Evolutionary conservation across 2,888 invertebrate genomes (phyloP).

Genomic region (Andrena flavipes): DNA sequence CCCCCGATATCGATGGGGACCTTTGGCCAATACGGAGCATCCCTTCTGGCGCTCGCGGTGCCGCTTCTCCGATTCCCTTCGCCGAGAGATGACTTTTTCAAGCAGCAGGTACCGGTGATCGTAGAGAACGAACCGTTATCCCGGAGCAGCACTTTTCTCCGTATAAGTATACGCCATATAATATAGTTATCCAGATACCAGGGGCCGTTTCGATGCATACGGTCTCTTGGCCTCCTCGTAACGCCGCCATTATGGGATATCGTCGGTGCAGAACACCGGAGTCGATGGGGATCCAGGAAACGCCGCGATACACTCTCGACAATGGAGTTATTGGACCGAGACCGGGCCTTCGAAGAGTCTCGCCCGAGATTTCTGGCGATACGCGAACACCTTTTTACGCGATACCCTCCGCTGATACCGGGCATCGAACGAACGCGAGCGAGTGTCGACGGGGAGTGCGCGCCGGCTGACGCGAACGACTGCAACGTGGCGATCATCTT

Average conservation of each 20-base stretch:
- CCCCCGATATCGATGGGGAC: conserved; percentile 17
- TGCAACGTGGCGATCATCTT: not conserved
- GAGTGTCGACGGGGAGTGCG: not conserved
- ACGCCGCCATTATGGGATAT: conserved; percentile 66
- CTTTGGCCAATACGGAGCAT: conserved; percentile 46
- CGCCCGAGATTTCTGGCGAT: conserved; percentile 48
- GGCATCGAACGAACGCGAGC: not conserved
- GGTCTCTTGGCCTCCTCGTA: conserved; percentile 52
- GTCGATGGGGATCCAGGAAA: conserved; percentile 65
- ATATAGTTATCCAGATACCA: conserved; percentile 77
- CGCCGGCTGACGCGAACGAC: not conserved
- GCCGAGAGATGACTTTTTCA: conserved; percentile 70
- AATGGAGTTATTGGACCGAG: conserved; percentile 65
- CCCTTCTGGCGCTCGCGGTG: conserved; percentile 18
- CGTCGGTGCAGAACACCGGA: conserved; percentile 66
- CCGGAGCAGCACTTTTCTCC: conserved; percentile 75
- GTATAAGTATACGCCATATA: conserved; percentile 72
- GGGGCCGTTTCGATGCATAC: conserved; percentile 59
- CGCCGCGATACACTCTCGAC: conserved; percentile 56
- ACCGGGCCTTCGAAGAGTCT: conserved; percentile 21
- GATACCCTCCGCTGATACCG: conserved; percentile 21
- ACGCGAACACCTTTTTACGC: conserved; percentile 28
- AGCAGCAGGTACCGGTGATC: conserved; percentile 76
- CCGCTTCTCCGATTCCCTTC: conserved; percentile 20
- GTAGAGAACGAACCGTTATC: conserved; percentile 75